Conservation (phyloP, 2,888 invertebrate genomes). For the Trachelus tabidus region DNA sequence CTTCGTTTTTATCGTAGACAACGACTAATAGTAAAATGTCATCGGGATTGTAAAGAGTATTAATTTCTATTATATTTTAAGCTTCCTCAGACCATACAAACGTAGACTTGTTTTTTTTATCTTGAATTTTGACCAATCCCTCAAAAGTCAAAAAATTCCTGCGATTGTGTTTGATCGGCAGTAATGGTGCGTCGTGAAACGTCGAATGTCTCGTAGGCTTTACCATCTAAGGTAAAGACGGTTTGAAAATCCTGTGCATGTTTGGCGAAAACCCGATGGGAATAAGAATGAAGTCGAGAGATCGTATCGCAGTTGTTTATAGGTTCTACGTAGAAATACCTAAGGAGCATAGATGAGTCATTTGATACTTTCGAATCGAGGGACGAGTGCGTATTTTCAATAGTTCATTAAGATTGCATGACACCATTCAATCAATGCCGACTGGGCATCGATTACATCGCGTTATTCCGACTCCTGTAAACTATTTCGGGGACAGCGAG, state of each 20-base stretch:
- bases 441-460: constrained; percentile 29
- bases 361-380: not conserved
- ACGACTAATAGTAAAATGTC: not conserved
- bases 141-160: not conserved
- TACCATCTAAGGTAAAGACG: not conserved
- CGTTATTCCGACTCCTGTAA: constrained; percentile 39
- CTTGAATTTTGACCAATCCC: not conserved
- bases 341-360: not conserved
- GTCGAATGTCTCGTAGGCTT: not conserved
- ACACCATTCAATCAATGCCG: constrained; percentile 45
- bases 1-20: not conserved
- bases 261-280: not conserved
- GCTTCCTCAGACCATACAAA: not conserved
- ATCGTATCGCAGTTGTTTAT: not conserved
- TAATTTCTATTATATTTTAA: not conserved
- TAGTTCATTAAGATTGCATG: constrained; percentile 33
- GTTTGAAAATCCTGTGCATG: not conserved
- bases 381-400: constrained; percentile 10
- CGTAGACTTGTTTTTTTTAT: not conserved
- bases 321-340: not conserved
- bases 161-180: not conserved
- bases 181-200: not conserved
- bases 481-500: constrained; percentile 53
- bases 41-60: not conserved
- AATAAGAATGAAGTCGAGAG: not conserved